Evolutionary conservation across 1,140 invertebrate species (phyloP).

Genomic region (Drosophila prosaltans): DNA sequence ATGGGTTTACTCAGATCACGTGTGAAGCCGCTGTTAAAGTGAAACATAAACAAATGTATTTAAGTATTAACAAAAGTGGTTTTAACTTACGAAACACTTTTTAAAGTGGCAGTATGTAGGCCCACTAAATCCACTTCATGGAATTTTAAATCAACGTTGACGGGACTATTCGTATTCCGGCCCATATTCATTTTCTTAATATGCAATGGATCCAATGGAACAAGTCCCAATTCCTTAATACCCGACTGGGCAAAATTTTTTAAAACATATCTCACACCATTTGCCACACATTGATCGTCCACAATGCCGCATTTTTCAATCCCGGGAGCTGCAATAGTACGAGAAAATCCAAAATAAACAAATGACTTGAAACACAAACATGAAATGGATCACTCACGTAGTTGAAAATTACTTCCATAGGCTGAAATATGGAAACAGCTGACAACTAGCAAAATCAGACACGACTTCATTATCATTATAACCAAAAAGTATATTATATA

Average conservation of each 20-base stretch:
- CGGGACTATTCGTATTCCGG: conserved; percentile 63
- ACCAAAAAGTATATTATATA: background rate
- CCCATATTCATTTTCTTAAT: conserved; percentile 63
- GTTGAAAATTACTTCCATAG: conserved; percentile 22
- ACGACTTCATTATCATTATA: conserved; percentile 31
- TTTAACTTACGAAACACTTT: conserved; percentile 47
- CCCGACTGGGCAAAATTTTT: conserved; percentile 49
- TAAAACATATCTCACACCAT: conserved; percentile 53
- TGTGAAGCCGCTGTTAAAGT: conserved; percentile 49
- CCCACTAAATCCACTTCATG: conserved; percentile 80
- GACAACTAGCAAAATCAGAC: conserved; percentile 25
- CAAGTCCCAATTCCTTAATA: conserved; percentile 48
- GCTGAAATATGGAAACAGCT: conserved; percentile 11
- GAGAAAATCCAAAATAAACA: background rate
- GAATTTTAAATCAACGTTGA: conserved; percentile 75
- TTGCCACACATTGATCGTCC: conserved; percentile 54
- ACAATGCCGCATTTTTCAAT: conserved; percentile 46
- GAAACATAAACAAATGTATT: background rate
- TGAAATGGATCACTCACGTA: conserved; percentile 15
- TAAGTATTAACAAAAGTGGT: background rate
- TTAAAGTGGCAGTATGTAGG: conserved; percentile 53
- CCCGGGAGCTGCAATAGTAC: conserved; percentile 40
- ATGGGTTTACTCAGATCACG: conserved; percentile 37
- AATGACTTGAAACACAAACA: background rate
- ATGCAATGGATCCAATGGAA: conserved; percentile 64